Evolutionary conservation across 1,140 invertebrate species (phyloP).

Genomic region (Drosophila tsacasi): DNA sequence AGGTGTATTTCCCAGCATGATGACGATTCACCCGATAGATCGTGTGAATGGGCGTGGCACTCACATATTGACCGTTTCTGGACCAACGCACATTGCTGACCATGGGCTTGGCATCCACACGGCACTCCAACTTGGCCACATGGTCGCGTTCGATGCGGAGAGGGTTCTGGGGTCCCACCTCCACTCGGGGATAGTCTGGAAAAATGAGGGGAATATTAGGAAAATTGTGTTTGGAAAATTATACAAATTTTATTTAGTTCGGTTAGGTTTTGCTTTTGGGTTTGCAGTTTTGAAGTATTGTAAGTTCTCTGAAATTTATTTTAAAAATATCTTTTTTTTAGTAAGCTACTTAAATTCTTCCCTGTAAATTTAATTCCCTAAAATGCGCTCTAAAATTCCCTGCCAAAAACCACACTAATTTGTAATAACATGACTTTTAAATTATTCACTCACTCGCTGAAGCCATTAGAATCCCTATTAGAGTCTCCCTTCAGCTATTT

Average conservation of each 20-base stretch:
- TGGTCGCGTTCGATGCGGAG: slow-evolving; percentile 93
- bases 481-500: slow-evolving; percentile 8
- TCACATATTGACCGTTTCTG: slow-evolving; percentile 92
- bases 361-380: neutral
- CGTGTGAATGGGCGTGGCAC: slow-evolving; percentile 90
- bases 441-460: slow-evolving; percentile 28
- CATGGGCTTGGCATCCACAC: slow-evolving; percentile 94
- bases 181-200: slow-evolving; percentile 94
- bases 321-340: neutral
- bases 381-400: neutral
- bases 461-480: neutral
- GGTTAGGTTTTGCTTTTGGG: neutral
- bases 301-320: neutral
- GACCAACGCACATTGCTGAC: slow-evolving; percentile 93
- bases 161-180: slow-evolving; percentile 95
- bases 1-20: slow-evolving; percentile 94
- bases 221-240: slow-evolving; percentile 4
- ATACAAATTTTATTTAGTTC: neutral
- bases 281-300: neutral
- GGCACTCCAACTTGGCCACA: slow-evolving; percentile 92
- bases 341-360: neutral
- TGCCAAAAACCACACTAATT: neutral
- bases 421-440: slow-evolving; percentile 13
- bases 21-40: slow-evolving; percentile 91
- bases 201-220: neutral